Base-by-base conservation (phyloP, 1,140 invertebrate genomes). In the Trichoplusia ni region DNA sequence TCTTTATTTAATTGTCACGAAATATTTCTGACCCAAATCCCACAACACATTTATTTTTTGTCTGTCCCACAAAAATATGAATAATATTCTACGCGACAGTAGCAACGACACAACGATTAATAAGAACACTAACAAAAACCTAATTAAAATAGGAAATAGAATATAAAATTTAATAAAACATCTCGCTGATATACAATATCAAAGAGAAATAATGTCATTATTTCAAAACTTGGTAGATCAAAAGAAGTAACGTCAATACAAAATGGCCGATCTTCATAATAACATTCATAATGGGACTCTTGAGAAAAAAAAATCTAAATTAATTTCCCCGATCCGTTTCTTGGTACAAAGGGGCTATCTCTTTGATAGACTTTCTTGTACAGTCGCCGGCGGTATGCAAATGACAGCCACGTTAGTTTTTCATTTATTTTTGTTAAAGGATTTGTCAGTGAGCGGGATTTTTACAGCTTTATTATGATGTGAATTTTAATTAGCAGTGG, bases 311-410 rank as follows among this genome's bases (percentile, higher is more conserved):
- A 60, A 65, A 25, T 59, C 75, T 80, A 82, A 88, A 85, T 86
- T 85, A 86, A 84, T 88, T 85, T 84, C 74, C 75, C 69, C 78
- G 66, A 85, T 82, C 79, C 83, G 75, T 75, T 78, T 72, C 68
- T 79, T 69, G 61, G 25, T 25, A 85, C 81, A 86, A 85, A 73
- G 78, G 71, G 72, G 54, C 69, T 79, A 69, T 82, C 81, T 80
- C 77, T 87, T 87, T 85, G 82, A 85, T 84, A 84, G 78, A 81
- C 70, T 77, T 74, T 78, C 67, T 47, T 47, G 67, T 73, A 71
- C 56, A 60, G 40, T 60, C 56, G 42, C 38, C 44, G 9, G 16
- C 38, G 54, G 25, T 58, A 58, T 58, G 54, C 38, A 58, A 58
- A 58, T 58, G 38, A 58, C 54, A 58, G 25, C 25, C 54, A 25